Conservation (phyloP, 2,113 vertebrate genomes). For the Salminus brasiliensis region DNA sequence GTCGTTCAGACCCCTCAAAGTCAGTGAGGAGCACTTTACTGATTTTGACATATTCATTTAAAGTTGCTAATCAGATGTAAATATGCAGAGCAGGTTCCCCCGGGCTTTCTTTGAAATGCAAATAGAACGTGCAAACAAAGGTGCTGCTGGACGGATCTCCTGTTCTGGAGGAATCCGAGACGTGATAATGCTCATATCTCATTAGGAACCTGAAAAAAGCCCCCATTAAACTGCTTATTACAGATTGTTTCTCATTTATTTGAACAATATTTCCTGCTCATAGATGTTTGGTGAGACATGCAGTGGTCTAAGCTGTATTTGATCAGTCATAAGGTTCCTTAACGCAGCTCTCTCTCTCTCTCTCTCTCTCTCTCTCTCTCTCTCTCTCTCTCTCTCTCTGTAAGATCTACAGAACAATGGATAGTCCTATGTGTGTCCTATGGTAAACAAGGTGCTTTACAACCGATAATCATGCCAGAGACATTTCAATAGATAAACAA, state of each 20-base stretch:
- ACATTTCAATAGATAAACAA: no score
- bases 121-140: slow-evolving; percentile 77
- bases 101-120: slow-evolving; percentile 79
- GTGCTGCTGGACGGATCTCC: slow-evolving; percentile 67
- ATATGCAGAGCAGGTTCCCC: slow-evolving; percentile 77
- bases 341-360: not conserved
- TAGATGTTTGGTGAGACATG: not conserved
- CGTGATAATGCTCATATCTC: slow-evolving; percentile 64
- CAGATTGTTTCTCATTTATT: slow-evolving; percentile 53
- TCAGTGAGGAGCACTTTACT: slow-evolving; percentile 63
- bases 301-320: no score
- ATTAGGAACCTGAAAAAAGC: slow-evolving; percentile 67
- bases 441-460: not conserved
- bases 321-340: not conserved
- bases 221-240: slow-evolving; percentile 56
- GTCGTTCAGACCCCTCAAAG: slow-evolving; percentile 42
- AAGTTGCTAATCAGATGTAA: slow-evolving; percentile 80
- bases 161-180: slow-evolving; percentile 71
- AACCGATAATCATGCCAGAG: not conserved
- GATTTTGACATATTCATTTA: slow-evolving; percentile 78
- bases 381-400: no score
- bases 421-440: not conserved
- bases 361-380: no score
- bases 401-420: not conserved
- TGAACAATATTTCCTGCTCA: not conserved